Base-by-base conservation (phyloP, 2,113 vertebrate species). In the Tragelaphus buxtoni region DNA sequence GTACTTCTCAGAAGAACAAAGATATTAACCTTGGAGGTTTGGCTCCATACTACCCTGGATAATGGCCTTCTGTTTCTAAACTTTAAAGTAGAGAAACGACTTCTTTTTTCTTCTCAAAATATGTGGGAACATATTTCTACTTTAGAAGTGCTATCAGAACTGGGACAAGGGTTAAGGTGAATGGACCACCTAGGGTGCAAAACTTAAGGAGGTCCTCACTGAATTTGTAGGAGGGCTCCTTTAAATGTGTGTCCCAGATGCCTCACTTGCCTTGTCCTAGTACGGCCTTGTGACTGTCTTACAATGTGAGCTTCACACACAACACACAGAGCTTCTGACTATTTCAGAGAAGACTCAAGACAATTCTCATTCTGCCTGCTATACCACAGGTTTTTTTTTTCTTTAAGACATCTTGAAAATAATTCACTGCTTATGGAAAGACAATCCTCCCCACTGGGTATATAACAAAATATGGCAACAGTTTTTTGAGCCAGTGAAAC, bases 1-100 rank as follows among this genome's bases (percentile, higher is more conserved):
- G 93, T 80, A 95, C n/a, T 97, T 98, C 77, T 97, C 93, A 90
- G 91, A 98, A 96, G 85, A 97, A 92, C 49, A 97, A 97, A 97
- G 95, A 97, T 97, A 97, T 96, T 96, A 97, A 97, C 94, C 94
- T 96, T 91, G 96, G 81, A 0, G 0, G 92, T 91, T 96, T 98
- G 97, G 95, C 80, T 94, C 91, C 69, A 88, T 97, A 98, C 95
- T 96, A 98, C 84, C 20, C 83, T 96, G 65, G 89, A 83, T 95
- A 98, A 98, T 97, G 97, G 86, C 85, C 89, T 97, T 97, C 90
- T 97, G 91, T 97, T 96, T 95, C 51, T 87, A 88, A 80, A 95
- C 86, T 95, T 97, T 97, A 90, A 98, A 69, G 28, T 91, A 83
- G 39, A 97, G 93, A 97, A 97, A 98, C 51, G 96, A 96, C 95